Percentiles rank a stretch among this genome's conserved stretches.
Conservation (phyloP, 1,140 invertebrate genomes). For the Mactra quadrangularis region DNA sequence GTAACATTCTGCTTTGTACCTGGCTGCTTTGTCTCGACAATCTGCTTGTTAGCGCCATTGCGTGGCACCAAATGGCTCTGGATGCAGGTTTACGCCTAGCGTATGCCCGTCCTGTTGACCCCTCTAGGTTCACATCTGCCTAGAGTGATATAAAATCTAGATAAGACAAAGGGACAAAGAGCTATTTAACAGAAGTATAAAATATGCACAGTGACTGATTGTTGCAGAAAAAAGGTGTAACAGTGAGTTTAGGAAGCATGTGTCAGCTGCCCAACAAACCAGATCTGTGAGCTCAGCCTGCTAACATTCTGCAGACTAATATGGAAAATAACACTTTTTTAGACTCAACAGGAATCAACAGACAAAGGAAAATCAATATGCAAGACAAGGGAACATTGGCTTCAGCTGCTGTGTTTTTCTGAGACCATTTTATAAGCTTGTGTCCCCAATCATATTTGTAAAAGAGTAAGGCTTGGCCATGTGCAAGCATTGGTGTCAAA, state of each 20-base stretch:
- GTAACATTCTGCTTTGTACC: background rate
- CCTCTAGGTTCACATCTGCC: constrained; percentile 45
- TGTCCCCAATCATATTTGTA: constrained; percentile 43
- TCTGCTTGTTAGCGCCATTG: no score
- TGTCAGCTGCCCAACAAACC: constrained; percentile 47
- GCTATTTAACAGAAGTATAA: constrained; percentile 36
- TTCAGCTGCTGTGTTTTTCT: constrained; percentile 49
- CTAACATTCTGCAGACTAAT: constrained; percentile 40
- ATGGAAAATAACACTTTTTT: constrained; percentile 58
- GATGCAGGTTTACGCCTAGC: constrained; percentile 26
- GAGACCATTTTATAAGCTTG: constrained; percentile 55
- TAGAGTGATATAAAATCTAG: constrained; percentile 43
- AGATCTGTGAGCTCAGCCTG: constrained; percentile 28
- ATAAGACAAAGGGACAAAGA: constrained; percentile 57
- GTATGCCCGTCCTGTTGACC: constrained; percentile 28
- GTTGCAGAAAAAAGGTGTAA: constrained; percentile 53
- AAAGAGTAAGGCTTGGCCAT: constrained; percentile 38
- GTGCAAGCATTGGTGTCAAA: constrained; percentile 35
- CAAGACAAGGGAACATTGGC: constrained; percentile 39
- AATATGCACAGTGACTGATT: constrained; percentile 50
- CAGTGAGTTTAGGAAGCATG: constrained; percentile 23
- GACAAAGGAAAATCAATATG: constrained; percentile 65
- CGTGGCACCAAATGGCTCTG: background rate
- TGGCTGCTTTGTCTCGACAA: constrained; percentile 29
- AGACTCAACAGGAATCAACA: constrained; percentile 58